Conservation (phyloP, 2,888 invertebrate species). For the Cantharis nigra region DNA sequence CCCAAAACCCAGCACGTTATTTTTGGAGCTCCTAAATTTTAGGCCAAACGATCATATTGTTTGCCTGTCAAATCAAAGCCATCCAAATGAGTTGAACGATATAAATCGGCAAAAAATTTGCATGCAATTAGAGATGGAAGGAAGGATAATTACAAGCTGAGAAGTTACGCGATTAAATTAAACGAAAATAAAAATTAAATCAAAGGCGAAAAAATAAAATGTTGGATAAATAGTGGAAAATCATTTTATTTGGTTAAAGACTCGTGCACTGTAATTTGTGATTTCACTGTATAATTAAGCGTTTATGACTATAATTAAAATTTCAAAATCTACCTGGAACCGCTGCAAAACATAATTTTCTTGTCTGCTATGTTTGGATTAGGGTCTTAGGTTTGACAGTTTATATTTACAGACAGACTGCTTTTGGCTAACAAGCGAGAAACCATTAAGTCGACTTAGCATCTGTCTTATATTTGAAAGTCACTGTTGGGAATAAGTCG, state of each 20-base stretch:
- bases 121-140: not conserved
- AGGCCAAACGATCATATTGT: not conserved
- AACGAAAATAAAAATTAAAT: not conserved
- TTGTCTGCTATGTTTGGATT: conserved; percentile 33
- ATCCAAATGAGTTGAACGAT: not conserved
- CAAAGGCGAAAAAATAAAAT: not conserved
- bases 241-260: conserved; percentile 7
- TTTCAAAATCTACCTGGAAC: conserved; percentile 28
- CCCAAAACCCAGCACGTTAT: not conserved
- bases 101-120: not conserved
- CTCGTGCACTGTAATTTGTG: conserved; percentile 8
- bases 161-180: not conserved
- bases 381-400: conserved; percentile 35
- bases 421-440: conserved; percentile 31
- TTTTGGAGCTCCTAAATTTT: not conserved
- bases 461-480: conserved; percentile 30
- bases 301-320: conserved; percentile 19
- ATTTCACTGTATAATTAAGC: conserved; percentile 16
- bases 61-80: not conserved
- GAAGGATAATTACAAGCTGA: not conserved
- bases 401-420: conserved; percentile 32
- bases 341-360: conserved; percentile 26
- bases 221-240: conserved; percentile 2
- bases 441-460: conserved; percentile 25
- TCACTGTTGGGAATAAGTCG: conserved; percentile 16